Base-by-base conservation (phyloP, 1,140 invertebrate species). In the Atopsyche davidsoni region DNA sequence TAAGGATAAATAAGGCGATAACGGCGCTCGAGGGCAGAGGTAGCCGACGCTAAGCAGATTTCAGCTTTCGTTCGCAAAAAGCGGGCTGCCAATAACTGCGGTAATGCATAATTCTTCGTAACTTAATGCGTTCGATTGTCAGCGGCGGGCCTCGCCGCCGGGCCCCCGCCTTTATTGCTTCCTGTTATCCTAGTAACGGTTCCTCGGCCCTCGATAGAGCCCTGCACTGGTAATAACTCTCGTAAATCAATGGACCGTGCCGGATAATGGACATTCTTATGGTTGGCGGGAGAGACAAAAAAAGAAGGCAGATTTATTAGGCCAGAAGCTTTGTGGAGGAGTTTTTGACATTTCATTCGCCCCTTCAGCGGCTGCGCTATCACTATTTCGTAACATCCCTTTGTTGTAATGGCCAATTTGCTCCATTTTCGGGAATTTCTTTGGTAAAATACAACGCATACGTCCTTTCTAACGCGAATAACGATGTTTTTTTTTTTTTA, bases 201-300 rank as follows among this genome's bases (percentile, higher is more conserved):
- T 52, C 55, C 60, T 58, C 39, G 46, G 35, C 48, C 53, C 51
- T 62, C 55, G 56, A 54, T 53, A 48, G 55, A 57, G 39, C 50
- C 55, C 34, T 57, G 55, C 55, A 53, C 41, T 46, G 46, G 56
- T 55, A 58, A 58, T 58, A 60, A 57, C 62, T 62, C 67, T 66
- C 64, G 46, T 60, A 55, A 57, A 44, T 64, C 68, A 73, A 73
- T 73, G 71, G 65, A 64, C 67, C 71, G 69, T 74, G 64, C 59
- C 62, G 68, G 67, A 71, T 74, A 74, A 74, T 56, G 55, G 58
- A 69, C 67, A 63, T 68, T 64, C 68, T 65, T 66, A 63, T 65
- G 62, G 64, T 64, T 64, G 61, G 58, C 64, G 71, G 68, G 69
- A 49, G 51, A 52, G 47, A 50, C 39, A 46, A 48, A 53, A 53